Evolutionary conservation across 2,797 vertebrate species (phyloP), one percentile per base, ranked within the genome.

Genomic region (Lepus oiostolus): DNA sequence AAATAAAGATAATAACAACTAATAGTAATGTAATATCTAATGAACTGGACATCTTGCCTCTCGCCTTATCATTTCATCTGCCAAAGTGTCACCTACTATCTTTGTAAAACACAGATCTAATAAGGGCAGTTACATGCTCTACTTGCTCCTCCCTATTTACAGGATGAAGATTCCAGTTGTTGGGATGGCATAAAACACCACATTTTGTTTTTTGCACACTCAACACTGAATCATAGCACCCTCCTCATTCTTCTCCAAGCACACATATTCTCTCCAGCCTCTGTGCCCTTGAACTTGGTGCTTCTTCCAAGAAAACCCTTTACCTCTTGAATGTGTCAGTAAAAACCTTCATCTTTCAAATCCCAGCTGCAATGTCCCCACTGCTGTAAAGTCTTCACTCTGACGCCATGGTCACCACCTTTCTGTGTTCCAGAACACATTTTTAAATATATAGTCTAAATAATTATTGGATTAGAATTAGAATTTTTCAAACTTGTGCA

Each of bases 31-130:
- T 65, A 30, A 67, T 24, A 22, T 54, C 30, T 28, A 19, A 85
- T 71, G 68, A 91, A 32, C 19, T 12, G 2, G 50, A 10, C 71
- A 30, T 65, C 62, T 86, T 74, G 8, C 52, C 26, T 80, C 30
- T 81, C 11, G 21, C 38, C 26, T 70, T n/a, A 28, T 85, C 17
- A 88, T 65, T 90, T 83, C 30, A 26, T 83, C n/a, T 86, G 72
- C 52, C 32, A 95, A 32, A 30, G 12, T 28, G 14, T 77, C 80
- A 88, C 4, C 62, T 67, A 67, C n/a, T 54, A 62, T 35, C 62
- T 79, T 93, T 74, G n/a, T 79, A 71, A 94, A 93, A 77, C 70
- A 86, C 19, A 77, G 12, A 28, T 30, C 24, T 62, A 85, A 63
- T 67, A 83, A 79, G 12, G 2, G 22, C 12, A 72, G 54, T 81